Percentiles rank a stretch among this genome's conserved stretches.
These are phyloP conservation scores for Liolophura sinensis DNA, from an alignment of 1,140 invertebrate species.

Conservation along the genomic window DNA sequence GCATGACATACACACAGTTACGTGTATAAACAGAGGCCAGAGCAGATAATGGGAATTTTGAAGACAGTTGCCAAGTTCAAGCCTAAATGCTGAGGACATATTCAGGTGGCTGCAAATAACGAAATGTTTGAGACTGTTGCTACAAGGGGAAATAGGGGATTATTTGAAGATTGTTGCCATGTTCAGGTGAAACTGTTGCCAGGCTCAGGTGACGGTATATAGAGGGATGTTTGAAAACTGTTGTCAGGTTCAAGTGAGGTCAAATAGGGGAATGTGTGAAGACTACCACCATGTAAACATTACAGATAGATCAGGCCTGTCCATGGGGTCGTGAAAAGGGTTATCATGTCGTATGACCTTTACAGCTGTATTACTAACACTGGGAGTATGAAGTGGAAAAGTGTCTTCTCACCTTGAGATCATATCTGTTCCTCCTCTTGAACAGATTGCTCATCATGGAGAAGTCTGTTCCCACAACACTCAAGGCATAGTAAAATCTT, in stretches of 20 bases:
- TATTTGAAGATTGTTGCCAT: neutral
- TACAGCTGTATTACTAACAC: neutral
- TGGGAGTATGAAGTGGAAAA: neutral
- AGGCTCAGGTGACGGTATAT: no score
- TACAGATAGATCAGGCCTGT: neutral
- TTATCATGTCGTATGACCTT: neutral
- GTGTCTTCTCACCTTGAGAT: constrained; percentile 69
- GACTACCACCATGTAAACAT: neutral
- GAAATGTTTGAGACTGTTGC: no score
- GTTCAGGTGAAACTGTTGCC: no score
- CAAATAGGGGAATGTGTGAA: neutral
- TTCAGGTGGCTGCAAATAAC: no score
- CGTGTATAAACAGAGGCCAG: neutral
- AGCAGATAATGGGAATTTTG: neutral
- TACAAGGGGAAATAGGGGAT: neutral
- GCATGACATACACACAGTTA: neutral
- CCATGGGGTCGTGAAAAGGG: neutral
- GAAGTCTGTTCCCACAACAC: constrained; percentile 86
- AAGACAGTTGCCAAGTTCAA: no score
- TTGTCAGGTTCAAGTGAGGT: no score
- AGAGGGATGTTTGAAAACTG: no score
- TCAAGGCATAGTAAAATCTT: constrained; percentile 85
- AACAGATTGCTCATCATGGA: constrained; percentile 84
- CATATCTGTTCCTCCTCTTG: constrained; percentile 73
- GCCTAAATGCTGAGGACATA: no score